phyloP scores from a whole-genome alignment of 2,888 invertebrate species.

The Archaeoteleia sp. region DNA sequence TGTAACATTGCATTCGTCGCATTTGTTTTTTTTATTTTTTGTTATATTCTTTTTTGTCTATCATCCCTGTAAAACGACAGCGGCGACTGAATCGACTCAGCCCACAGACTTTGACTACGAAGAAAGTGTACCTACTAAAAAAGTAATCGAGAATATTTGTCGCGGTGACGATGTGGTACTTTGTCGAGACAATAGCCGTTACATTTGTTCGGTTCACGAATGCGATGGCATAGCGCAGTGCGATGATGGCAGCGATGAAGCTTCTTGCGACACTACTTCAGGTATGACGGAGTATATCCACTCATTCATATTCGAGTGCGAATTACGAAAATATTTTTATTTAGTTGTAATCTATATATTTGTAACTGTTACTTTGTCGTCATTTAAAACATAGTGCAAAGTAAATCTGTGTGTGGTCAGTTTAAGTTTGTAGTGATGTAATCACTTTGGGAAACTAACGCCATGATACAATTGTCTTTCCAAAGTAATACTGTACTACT shows the following conservation, averaged over 20 bases:
- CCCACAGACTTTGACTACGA: slow-evolving; percentile 5
- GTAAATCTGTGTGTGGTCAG: no score
- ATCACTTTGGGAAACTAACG: no score
- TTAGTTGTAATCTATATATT: no score
- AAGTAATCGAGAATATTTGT: slow-evolving; percentile 67
- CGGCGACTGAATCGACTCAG: slow-evolving; percentile 16
- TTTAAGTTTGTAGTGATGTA: no score
- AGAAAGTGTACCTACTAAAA: slow-evolving; percentile 15
- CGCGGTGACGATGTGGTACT: slow-evolving; percentile 77
- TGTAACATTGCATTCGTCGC: no score
- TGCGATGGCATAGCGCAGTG: slow-evolving; percentile 83
- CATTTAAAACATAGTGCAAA: no score
- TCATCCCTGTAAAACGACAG: slow-evolving; percentile 2
- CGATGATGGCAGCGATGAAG: slow-evolving; percentile 82
- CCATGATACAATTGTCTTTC: no score
- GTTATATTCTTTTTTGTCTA: background rate
- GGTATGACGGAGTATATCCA: slow-evolving; percentile 50
- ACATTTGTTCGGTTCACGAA: slow-evolving; percentile 77
- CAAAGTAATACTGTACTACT: no score
- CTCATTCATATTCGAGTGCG: background rate
- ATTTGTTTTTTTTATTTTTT: background rate
- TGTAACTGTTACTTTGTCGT: no score
- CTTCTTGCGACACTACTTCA: slow-evolving; percentile 74
- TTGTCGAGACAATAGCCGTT: slow-evolving; percentile 76
- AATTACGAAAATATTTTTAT: no score